Evolutionary conservation across 2,797 vertebrate genomes (phyloP).

Genomic region (Furcifer pardalis): DNA sequence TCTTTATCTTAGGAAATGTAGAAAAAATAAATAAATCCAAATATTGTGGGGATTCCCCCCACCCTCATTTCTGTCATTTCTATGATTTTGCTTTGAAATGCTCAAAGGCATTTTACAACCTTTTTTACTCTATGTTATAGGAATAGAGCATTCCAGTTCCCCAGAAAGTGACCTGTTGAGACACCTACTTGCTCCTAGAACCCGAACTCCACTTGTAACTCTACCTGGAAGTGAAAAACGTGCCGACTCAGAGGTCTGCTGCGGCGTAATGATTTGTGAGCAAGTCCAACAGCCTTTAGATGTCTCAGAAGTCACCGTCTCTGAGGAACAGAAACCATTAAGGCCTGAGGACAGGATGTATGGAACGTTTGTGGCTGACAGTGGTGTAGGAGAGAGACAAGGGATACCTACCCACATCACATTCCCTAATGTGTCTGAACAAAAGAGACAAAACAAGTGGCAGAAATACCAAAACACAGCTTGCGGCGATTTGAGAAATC

Average conservation of each 20-base stretch:
- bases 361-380: slow-evolving; percentile 42
- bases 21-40: background rate
- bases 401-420: background rate
- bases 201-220: slow-evolving; percentile 51
- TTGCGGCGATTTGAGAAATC: slow-evolving; percentile 46
- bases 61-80: background rate
- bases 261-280: background rate
- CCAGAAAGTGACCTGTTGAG: slow-evolving; percentile 27
- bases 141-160: slow-evolving; percentile 30
- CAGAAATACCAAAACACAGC: slow-evolving; percentile 73
- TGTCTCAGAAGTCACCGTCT: slow-evolving; percentile 22
- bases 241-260: background rate
- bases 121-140: slow-evolving; percentile 54
- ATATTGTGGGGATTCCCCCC: no score
- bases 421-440: slow-evolving; percentile 30
- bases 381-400: background rate
- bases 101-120: background rate
- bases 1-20: background rate
- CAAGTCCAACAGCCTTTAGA: background rate
- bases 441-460: slow-evolving; percentile 76
- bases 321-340: slow-evolving; percentile 21
- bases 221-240: slow-evolving; percentile 26
- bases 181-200: background rate
- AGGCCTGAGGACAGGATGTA: slow-evolving; percentile 52
- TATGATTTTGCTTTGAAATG: background rate